A percentile compares a stretch with the other conserved stretches of the same genome.
Evolutionary conservation across 2,888 invertebrate genomes (phyloP).

Genomic region (Microdon myrmicae): DNA sequence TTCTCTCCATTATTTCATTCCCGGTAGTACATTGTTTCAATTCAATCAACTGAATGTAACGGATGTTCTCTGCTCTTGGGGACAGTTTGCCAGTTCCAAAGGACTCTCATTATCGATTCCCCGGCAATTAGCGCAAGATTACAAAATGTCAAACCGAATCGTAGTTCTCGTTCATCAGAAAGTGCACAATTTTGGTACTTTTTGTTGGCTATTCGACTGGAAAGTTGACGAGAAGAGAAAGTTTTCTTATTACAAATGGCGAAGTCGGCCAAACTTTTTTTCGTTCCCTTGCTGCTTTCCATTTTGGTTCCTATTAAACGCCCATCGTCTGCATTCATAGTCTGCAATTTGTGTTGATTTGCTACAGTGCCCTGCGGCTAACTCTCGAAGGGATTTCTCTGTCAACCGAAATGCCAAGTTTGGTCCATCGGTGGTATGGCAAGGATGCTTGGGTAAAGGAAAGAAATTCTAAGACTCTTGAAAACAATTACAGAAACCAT

Average conservation of each 20-base stretch:
- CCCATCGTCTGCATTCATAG: slow-evolving; percentile 24
- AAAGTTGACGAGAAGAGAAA: slow-evolving; percentile 46
- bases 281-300: slow-evolving; percentile 13
- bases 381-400: too few relatives aligned
- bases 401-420: too few relatives aligned
- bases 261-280: slow-evolving; percentile 15
- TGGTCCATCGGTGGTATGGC: too few relatives aligned
- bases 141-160: slow-evolving; percentile 32
- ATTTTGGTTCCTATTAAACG: slow-evolving; percentile 41
- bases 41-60: too few relatives aligned
- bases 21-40: too few relatives aligned
- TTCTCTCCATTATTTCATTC: too few relatives aligned
- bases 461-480: slow-evolving; percentile 6
- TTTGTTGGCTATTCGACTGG: slow-evolving; percentile 45
- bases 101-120: slow-evolving; percentile 40
- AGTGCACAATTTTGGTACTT: slow-evolving; percentile 47
- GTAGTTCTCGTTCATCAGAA: slow-evolving; percentile 51
- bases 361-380: slow-evolving; percentile 25
- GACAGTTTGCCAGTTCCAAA: too few relatives aligned
- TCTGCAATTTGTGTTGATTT: slow-evolving; percentile 41
- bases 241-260: slow-evolving; percentile 44
- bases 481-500: slow-evolving; percentile 38
- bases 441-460: too few relatives aligned
- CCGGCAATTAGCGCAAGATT: slow-evolving; percentile 43
- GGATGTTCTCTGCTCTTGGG: too few relatives aligned